phyloP scores from a whole-genome alignment of 37 sponge, comb jelly and placozoan species.

The Hexactinellida sp. region DNA sequence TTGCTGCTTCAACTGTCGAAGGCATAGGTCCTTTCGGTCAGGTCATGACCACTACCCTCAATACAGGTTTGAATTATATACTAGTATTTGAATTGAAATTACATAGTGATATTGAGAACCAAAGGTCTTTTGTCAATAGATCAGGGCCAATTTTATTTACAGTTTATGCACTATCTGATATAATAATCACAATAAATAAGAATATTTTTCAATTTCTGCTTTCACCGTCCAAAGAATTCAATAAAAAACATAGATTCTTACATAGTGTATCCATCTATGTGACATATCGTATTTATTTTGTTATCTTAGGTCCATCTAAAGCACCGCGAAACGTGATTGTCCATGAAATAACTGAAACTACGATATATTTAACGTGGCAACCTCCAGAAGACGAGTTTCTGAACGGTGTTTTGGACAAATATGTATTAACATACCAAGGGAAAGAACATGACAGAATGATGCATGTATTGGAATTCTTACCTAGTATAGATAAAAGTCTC shows the following conservation, averaged over 20 bases:
- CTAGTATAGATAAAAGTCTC: not conserved
- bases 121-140: no score
- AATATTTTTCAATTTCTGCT: no score
- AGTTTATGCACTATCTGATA: no score
- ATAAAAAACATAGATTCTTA: no score
- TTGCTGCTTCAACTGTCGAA: not conserved
- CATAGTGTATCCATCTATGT: no score
- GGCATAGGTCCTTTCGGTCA: not conserved
- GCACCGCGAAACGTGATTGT: not conserved
- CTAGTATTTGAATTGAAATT: no score
- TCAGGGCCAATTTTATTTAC: no score
- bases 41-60: not conserved
- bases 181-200: not conserved
- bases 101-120: no score
- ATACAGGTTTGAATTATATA: constrained; percentile 13
- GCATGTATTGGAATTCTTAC: not conserved
- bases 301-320: constrained; percentile 6
- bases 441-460: not conserved
- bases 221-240: no score
- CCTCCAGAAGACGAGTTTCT: constrained; percentile 1
- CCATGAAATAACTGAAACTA: not conserved
- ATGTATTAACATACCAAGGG: not conserved
- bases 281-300: no score
- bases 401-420: not conserved
- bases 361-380: not conserved